A percentile compares a stretch with the other conserved stretches of the same genome.
Evolutionary conservation across 2,797 vertebrate genomes (phyloP).

Genomic region (Myripristis murdjan): DNA sequence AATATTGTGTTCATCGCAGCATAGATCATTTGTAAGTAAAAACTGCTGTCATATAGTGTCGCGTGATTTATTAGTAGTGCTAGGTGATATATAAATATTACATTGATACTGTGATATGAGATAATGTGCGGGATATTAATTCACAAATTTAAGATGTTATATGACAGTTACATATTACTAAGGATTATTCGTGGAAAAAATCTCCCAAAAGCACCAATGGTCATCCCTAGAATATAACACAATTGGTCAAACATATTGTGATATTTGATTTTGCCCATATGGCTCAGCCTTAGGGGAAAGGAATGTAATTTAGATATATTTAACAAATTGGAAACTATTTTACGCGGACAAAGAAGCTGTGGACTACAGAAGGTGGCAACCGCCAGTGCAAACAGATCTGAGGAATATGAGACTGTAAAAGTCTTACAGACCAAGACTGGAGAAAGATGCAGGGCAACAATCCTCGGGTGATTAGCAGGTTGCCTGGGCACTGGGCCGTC

Average conservation of each 20-base stretch:
- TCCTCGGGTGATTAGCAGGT: constrained; percentile 7
- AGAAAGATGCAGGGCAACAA: not conserved
- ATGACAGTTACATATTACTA: no score
- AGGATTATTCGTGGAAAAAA: no score
- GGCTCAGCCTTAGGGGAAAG: no score
- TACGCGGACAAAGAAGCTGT: not conserved
- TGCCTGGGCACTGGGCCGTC: not conserved
- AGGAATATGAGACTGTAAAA: constrained; percentile 10
- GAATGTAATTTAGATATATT: not conserved
- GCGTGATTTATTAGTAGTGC: not conserved
- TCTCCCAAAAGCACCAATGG: no score
- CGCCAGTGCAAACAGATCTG: not conserved
- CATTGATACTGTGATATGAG: no score
- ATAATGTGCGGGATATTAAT: no score
- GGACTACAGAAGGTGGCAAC: not conserved
- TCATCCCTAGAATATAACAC: no score
- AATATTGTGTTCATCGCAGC: not conserved
- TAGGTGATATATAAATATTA: no score
- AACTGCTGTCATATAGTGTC: not conserved
- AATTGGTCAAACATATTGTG: no score
- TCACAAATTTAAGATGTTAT: no score
- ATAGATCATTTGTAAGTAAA: not conserved
- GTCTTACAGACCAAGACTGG: constrained; percentile 20
- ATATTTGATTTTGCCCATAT: no score
- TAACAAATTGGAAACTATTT: not conserved